These are phyloP conservation scores for Actinemys pallida DNA, from an alignment of 2,113 vertebrate genomes.

Conservation along the genomic window DNA sequence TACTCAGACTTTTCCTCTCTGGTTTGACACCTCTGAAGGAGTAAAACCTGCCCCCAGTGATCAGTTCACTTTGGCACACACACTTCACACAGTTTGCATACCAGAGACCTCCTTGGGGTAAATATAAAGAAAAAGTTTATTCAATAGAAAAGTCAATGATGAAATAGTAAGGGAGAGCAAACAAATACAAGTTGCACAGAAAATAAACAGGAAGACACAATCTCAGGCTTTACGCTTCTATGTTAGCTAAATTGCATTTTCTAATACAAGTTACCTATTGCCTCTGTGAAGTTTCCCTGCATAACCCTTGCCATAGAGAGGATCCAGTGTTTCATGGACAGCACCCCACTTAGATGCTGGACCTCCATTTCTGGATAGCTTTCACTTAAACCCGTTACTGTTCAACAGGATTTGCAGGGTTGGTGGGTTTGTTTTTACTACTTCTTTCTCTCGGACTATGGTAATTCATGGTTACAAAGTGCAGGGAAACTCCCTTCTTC, in stretches of 20 bases:
- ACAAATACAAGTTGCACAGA: background rate
- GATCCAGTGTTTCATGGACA: background rate
- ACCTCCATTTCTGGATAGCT: background rate
- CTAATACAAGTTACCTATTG: background rate
- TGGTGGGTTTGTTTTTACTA: background rate
- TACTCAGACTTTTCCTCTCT: background rate
- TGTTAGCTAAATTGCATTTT: background rate
- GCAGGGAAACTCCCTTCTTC: background rate
- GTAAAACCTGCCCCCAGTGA: background rate
- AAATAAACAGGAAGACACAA: background rate
- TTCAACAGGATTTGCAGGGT: background rate
- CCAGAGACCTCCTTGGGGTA: background rate
- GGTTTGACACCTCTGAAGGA: background rate
- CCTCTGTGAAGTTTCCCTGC: background rate
- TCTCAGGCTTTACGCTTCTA: background rate
- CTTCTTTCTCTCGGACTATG: background rate
- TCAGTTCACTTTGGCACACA: background rate
- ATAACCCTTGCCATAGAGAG: background rate
- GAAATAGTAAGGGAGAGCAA: background rate
- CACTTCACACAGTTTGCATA: background rate
- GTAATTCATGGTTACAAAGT: background rate
- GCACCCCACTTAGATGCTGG: background rate
- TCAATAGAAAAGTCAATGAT: background rate
- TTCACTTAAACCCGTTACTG: background rate
- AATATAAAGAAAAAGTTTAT: background rate